Percentiles rank a stretch among this genome's conserved stretches.
Evolutionary conservation across 2,888 invertebrate genomes (phyloP).

Genomic region (Trachelus tabidus): DNA sequence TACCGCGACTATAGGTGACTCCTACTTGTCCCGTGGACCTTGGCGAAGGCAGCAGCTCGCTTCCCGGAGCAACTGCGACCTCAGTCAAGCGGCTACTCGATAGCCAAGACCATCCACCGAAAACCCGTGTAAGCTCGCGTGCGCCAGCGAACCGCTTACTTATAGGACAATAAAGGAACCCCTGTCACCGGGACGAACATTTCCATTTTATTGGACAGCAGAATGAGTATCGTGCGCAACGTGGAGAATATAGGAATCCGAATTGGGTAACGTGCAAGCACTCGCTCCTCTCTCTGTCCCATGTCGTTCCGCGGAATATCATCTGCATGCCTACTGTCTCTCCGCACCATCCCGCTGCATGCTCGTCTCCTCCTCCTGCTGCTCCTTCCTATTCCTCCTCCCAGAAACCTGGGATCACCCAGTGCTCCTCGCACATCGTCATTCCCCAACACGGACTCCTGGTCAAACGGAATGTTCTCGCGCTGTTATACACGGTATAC

Average conservation of each 20-base stretch:
- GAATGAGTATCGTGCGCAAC: slow-evolving; percentile 44
- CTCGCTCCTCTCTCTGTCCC: slow-evolving; percentile 26
- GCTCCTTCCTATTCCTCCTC: neutral
- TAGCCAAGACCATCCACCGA: neutral
- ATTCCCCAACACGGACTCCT: neutral
- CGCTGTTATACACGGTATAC: neutral
- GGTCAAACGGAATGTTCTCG: slow-evolving; percentile 11
- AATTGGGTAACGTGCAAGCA: slow-evolving; percentile 57
- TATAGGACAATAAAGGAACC: slow-evolving; percentile 43
- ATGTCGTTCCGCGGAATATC: slow-evolving; percentile 33
- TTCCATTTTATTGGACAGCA: slow-evolving; percentile 63
- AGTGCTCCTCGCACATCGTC: neutral
- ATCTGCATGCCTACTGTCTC: slow-evolving; percentile 43
- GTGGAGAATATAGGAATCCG: slow-evolving; percentile 52
- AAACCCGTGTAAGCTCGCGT: neutral
- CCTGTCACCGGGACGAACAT: slow-evolving; percentile 55
- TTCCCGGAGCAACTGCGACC: neutral
- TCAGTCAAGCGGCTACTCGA: neutral
- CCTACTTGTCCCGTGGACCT: neutral
- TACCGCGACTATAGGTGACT: neutral
- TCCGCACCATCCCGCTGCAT: neutral
- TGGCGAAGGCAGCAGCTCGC: neutral
- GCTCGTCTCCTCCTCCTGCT: neutral
- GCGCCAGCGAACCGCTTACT: slow-evolving; percentile 32
- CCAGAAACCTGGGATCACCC: neutral